Evolutionary conservation across 2,888 invertebrate genomes (phyloP).

Genomic region (Hetaerina titia): DNA sequence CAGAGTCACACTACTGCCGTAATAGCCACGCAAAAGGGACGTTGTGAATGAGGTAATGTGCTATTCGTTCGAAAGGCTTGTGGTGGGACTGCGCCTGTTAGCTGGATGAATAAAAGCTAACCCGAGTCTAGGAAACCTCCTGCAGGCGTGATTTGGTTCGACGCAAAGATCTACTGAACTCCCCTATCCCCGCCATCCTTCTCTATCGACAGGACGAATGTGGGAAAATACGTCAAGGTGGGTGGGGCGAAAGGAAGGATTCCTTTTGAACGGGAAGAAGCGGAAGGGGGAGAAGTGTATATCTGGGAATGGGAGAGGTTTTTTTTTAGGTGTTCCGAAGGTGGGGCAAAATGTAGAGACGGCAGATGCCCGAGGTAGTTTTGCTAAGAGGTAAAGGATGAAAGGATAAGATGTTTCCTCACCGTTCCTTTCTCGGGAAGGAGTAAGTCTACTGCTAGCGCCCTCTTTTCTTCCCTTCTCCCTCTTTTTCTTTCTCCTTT

Average conservation of each 20-base stretch:
- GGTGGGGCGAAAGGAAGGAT: background rate
- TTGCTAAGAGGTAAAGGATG: background rate
- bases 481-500: background rate
- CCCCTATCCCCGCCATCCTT: background rate
- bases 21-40: no score
- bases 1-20: no score
- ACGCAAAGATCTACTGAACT: background rate
- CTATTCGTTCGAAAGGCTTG: background rate
- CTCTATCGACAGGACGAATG: slow-evolving; percentile 20
- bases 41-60: background rate
- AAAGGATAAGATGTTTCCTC: slow-evolving; percentile 36
- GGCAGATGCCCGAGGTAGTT: slow-evolving; percentile 48
- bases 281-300: background rate
- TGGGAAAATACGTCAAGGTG: background rate
- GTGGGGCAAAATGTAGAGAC: slow-evolving; percentile 9
- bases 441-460: background rate
- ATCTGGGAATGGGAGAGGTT: background rate
- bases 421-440: slow-evolving; percentile 29
- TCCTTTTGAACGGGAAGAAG: background rate
- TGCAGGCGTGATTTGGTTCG: slow-evolving; percentile 6
- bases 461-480: background rate
- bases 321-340: slow-evolving; percentile 5
- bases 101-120: slow-evolving; percentile 36
- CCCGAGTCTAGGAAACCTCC: background rate
- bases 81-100: background rate